phyloP scores from a whole-genome alignment of 2,888 invertebrate species.

The Cheilosia vulpina region DNA sequence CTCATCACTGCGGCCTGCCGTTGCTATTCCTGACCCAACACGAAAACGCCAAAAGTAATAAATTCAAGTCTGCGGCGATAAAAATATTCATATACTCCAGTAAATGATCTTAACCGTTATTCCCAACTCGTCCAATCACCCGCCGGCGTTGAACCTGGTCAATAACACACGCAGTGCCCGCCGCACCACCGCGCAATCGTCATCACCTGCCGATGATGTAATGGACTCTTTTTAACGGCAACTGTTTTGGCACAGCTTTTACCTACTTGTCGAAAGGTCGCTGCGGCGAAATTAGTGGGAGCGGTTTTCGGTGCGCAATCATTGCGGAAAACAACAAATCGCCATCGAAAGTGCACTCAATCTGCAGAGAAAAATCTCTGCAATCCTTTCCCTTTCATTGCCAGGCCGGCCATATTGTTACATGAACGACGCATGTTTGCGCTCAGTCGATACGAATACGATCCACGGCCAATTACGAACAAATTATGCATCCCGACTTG shows the following conservation, averaged over 20 bases:
- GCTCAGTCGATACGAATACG: background rate
- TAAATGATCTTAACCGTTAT: slow-evolving; percentile 39
- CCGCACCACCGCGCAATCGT: background rate
- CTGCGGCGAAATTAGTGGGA: slow-evolving; percentile 9
- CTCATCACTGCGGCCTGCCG: background rate
- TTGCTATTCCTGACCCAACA: background rate
- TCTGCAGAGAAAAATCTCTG: background rate
- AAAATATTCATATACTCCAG: slow-evolving; percentile 14
- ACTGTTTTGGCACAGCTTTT: background rate
- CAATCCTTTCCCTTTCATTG: slow-evolving; percentile 71
- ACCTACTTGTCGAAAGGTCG: slow-evolving; percentile 16
- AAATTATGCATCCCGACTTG: slow-evolving; percentile 43
- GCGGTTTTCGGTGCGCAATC: slow-evolving; percentile 2
- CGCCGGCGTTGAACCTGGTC: slow-evolving; percentile 15
- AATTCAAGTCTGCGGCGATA: slow-evolving; percentile 9
- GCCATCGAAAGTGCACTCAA: slow-evolving; percentile 23
- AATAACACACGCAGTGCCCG: slow-evolving; percentile 6
- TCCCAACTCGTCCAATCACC: slow-evolving; percentile 14
- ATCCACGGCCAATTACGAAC: slow-evolving; percentile 36
- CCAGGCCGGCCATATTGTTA: slow-evolving; percentile 26
- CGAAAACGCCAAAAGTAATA: slow-evolving; percentile 13
- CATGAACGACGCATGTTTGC: slow-evolving; percentile 33
- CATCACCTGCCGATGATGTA: slow-evolving; percentile 46
- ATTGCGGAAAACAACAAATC: slow-evolving; percentile 2
- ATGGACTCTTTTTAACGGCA: slow-evolving; percentile 10